Conservation (phyloP, 2,113 vertebrate genomes). For the Agapornis roseicollis region DNA sequence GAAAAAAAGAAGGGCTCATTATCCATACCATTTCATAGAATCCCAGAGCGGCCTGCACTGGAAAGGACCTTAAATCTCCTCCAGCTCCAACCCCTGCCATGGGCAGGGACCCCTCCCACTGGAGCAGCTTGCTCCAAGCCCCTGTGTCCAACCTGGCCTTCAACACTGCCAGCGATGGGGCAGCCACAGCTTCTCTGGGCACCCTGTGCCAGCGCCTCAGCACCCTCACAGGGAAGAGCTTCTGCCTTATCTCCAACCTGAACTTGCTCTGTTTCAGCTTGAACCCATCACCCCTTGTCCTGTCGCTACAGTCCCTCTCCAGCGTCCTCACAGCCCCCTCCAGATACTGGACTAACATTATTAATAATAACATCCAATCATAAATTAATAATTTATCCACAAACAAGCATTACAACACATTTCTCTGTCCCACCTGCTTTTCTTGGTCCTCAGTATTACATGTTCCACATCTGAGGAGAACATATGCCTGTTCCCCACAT, state of each 20-base stretch:
- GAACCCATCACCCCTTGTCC: background rate
- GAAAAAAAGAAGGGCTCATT: background rate
- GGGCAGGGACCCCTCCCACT: background rate
- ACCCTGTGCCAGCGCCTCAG: too few species aligned
- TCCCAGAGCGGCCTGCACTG: background rate
- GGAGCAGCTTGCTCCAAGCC: background rate
- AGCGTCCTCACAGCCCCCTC: background rate
- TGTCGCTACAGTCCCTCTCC: background rate
- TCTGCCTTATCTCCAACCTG: too few species aligned
- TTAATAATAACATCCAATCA: background rate
- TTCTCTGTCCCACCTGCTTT: background rate
- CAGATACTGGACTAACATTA: background rate
- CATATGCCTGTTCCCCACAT: background rate
- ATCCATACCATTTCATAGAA: background rate
- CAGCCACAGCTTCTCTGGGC: too few species aligned
- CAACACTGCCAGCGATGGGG: too few species aligned
- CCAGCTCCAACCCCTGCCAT: background rate
- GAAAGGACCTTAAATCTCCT: background rate
- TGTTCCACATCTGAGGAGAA: accelerated
- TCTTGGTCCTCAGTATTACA: background rate
- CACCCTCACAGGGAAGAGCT: too few species aligned
- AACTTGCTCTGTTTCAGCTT: background rate
- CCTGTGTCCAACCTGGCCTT: too few species aligned
- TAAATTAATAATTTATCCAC: background rate
- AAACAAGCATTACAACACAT: accelerated